Evolutionary conservation across 2,797 vertebrate genomes (phyloP).

Genomic region (Leptatherina wallacei): DNA sequence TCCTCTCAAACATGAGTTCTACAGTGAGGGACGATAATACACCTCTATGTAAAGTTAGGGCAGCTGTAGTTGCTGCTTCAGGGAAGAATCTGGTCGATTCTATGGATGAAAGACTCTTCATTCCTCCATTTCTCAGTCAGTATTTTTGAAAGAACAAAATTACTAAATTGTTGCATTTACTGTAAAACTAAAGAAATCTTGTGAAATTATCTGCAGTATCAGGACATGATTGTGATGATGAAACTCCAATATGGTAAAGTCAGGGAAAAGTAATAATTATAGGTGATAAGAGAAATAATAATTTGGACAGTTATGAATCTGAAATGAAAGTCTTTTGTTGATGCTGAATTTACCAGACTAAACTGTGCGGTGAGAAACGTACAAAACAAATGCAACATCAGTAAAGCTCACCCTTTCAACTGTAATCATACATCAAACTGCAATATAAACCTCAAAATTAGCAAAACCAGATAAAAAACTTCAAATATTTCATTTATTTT

Average conservation of each 20-base stretch:
- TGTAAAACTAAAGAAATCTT: background rate
- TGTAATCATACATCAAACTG: no score
- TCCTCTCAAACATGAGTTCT: background rate
- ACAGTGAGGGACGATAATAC: background rate
- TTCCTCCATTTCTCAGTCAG: background rate
- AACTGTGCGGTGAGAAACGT: background rate
- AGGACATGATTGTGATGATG: background rate
- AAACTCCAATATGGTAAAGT: background rate
- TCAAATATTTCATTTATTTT: background rate
- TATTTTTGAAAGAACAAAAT: background rate
- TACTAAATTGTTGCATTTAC: background rate
- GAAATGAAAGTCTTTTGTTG: background rate
- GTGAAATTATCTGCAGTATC: background rate
- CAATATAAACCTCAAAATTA: no score
- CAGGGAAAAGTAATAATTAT: background rate
- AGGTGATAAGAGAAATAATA: background rate
- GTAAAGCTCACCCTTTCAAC: no score
- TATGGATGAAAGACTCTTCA: background rate
- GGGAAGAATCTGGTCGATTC: background rate
- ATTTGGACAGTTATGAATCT: background rate
- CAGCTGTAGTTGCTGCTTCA: background rate
- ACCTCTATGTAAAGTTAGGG: background rate
- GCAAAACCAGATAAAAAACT: no score
- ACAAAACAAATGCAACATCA: background rate
- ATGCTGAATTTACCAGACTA: background rate